Conservation (phyloP, 2,113 vertebrate genomes). For the Poicephalus gulielmi region DNA sequence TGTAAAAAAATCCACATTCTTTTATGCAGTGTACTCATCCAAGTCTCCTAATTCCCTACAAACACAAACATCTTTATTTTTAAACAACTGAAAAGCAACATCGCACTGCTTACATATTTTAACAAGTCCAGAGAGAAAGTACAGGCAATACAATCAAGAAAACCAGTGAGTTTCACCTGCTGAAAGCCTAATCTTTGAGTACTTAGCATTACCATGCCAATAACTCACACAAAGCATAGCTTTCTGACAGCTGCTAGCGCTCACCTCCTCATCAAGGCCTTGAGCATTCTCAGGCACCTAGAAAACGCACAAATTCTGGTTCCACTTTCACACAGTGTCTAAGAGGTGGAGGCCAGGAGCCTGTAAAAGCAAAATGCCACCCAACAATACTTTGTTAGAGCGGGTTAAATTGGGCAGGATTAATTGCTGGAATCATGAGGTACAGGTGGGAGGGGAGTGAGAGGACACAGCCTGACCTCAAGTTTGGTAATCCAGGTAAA, state of each 20-base stretch:
- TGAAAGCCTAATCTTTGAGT: not conserved
- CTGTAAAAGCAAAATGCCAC: rapidly evolving
- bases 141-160: not conserved
- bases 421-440: not conserved
- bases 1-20: not conserved
- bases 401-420: not conserved
- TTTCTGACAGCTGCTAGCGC: not conserved
- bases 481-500: not conserved
- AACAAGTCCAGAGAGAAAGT: not conserved
- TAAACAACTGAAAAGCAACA: not conserved
- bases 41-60: not conserved
- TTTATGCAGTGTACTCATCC: not conserved
- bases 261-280: not conserved
- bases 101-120: not conserved
- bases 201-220: not conserved
- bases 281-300: rapidly evolving
- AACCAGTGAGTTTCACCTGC: not conserved
- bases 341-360: not conserved
- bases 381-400: not conserved
- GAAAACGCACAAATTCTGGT: not conserved
- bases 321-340: rapidly evolving
- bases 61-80: not conserved
- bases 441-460: not conserved
- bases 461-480: not conserved
- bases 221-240: not conserved